Evolutionary conservation across 2,888 invertebrate genomes (phyloP), one percentile per base, ranked within the genome.

Genomic region (Leptinotarsa juncta): DNA sequence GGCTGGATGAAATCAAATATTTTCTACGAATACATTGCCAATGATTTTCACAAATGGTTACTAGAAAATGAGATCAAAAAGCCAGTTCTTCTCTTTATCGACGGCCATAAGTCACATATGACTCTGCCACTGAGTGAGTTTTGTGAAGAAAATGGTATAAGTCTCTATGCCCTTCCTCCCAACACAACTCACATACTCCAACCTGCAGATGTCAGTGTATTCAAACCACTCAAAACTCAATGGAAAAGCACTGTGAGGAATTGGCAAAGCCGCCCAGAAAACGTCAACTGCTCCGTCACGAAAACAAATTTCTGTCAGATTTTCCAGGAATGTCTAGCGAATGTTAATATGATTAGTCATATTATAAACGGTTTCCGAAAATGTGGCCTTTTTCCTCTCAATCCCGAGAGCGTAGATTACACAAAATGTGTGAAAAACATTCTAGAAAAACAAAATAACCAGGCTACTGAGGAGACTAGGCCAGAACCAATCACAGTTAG

Each of bases 81-180:
- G 50, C 50, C 50, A 50, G 50, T 50, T 15, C 50, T 50, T 26
- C 26, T 26, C 50, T 80, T 82, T 15, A 49, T 81, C 26, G 81
- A 82, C 74, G 82, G 81, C 15, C 83, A 82, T 66, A 80, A 77
- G 70, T 81, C 81, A 16, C 83, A 83, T 62, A 66, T 79, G 49
- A 79, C 67, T 55, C 32, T 81, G 62, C 73, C 77, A 60, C 32
- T 82, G 4, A 71, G 73, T 65, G 70, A 81, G 42, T 82, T 80
- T 65, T 82, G 81, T 70, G 62, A 62, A 12, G 74, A 73, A 20
- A 77, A 81, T 42, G 51, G 74, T 18, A 82, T 82, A 48, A 77
- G 79, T 55, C 50, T 81, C 14, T 65, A 65, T 26, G 26, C 26
- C 26, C 26, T 26, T 26, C 5, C 26, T 26, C 26, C 26, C 26